phyloP scores from a whole-genome alignment of 2,113 vertebrate species.

The Callaeas wilsoni region DNA sequence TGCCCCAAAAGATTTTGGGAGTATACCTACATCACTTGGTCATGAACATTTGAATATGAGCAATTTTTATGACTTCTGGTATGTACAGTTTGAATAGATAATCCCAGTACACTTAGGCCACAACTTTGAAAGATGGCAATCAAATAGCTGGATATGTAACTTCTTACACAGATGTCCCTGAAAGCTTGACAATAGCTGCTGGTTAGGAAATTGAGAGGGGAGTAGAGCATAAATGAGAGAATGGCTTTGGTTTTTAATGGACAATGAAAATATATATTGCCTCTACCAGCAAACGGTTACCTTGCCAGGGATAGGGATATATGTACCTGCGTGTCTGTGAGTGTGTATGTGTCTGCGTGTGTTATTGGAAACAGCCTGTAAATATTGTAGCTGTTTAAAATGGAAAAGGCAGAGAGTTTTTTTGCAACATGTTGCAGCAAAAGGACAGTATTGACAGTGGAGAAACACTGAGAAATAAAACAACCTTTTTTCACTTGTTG shows the following conservation, averaged over 20 bases:
- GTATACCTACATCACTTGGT: background rate
- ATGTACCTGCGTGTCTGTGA: slow-evolving; percentile 62
- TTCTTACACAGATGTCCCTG: background rate
- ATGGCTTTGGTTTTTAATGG: slow-evolving; percentile 16
- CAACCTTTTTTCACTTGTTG: slow-evolving; percentile 60
- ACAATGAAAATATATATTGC: slow-evolving; percentile 50
- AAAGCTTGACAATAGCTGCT: slow-evolving; percentile 22
- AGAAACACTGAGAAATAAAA: slow-evolving; percentile 79
- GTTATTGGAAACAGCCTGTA: slow-evolving; percentile 73
- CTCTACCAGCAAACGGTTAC: slow-evolving; percentile 73
- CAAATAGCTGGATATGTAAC: background rate
- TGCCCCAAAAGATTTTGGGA: slow-evolving; percentile 58
- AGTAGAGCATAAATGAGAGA: background rate
- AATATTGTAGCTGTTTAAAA: slow-evolving; percentile 79
- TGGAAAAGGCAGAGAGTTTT: slow-evolving; percentile 65
- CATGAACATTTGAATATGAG: background rate
- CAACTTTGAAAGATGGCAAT: background rate
- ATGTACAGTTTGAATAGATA: slow-evolving; percentile 25
- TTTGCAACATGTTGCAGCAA: slow-evolving; percentile 73
- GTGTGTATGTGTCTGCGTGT: slow-evolving; percentile 66
- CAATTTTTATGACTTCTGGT: slow-evolving; percentile 10
- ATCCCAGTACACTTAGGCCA: background rate
- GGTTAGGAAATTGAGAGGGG: slow-evolving; percentile 14
- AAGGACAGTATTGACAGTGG: slow-evolving; percentile 77
- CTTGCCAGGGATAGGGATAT: slow-evolving; percentile 67